A percentile compares a stretch with the other conserved stretches of the same genome.
These are phyloP conservation scores for Metopia argyrocephala DNA, from an alignment of 2,888 invertebrate genomes.

Conservation along the genomic window DNA sequence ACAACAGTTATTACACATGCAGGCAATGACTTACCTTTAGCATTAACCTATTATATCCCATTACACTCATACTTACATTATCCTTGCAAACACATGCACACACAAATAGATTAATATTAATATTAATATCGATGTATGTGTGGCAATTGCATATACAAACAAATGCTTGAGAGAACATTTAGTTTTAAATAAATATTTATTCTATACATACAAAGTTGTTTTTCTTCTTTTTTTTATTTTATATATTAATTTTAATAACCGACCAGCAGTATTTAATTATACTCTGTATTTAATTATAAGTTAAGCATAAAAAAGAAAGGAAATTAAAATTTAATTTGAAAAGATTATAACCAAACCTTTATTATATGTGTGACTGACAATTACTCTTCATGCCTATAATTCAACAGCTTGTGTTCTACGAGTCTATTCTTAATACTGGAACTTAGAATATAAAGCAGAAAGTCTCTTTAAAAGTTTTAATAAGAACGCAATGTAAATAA, in stretches of 20 bases:
- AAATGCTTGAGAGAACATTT: not conserved
- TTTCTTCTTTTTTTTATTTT: not conserved
- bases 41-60: not conserved
- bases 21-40: not conserved
- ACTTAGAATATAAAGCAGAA: no score
- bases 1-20: not conserved
- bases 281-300: not conserved
- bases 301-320: not conserved
- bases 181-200: not conserved
- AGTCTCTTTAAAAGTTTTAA: no score
- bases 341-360: not conserved
- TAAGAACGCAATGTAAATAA: no score
- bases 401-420: no score
- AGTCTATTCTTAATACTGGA: no score
- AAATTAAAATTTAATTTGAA: not conserved
- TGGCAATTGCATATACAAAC: not conserved
- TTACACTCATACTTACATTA: not conserved
- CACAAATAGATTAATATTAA: not conserved
- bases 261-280: not conserved
- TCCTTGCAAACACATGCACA: no score
- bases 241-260: not conserved
- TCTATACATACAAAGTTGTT: not conserved
- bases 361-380: not conserved
- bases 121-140: not conserved
- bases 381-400: not conserved